phyloP scores from a whole-genome alignment of 2,888 invertebrate species.

The Theristus sp. region DNA sequence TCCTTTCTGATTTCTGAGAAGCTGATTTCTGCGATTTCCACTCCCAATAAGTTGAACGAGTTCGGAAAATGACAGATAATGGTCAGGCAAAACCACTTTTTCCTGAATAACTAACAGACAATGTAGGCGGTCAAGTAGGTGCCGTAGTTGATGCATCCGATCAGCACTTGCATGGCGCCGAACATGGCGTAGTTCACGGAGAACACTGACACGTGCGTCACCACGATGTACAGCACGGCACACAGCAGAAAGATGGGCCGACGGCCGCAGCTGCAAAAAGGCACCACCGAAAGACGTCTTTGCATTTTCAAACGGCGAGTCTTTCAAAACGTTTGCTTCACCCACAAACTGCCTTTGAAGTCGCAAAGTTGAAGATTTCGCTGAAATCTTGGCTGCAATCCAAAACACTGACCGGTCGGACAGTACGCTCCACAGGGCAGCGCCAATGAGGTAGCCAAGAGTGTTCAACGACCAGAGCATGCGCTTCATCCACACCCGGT shows the following conservation, averaged over 20 bases:
- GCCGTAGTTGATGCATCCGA: constrained; percentile 4
- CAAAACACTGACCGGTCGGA: neutral
- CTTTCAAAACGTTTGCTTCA: no score
- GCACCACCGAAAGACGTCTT: no score
- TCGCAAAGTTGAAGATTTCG: neutral
- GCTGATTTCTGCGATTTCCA: no score
- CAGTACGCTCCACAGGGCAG: neutral
- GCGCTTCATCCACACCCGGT: constrained; percentile 1
- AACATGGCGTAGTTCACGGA: neutral
- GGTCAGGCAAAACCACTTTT: no score
- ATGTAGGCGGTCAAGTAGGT: constrained; percentile 6
- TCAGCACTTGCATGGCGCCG: constrained; percentile 1
- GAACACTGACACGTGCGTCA: constrained; percentile 1
- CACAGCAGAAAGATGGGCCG: constrained; percentile 10
- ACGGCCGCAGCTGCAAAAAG: constrained; percentile 12
- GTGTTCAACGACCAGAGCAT: constrained; percentile 1
- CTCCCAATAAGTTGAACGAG: no score
- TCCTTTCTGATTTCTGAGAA: no score
- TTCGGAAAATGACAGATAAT: no score
- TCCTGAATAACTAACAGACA: constrained; percentile 4
- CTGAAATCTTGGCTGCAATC: neutral
- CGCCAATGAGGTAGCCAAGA: constrained; percentile 3
- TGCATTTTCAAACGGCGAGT: no score
- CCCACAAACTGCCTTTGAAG: no score
- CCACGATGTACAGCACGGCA: constrained; percentile 8